Conservation (phyloP, 2,797 vertebrate species). For the Pangasius mekongensis region DNA sequence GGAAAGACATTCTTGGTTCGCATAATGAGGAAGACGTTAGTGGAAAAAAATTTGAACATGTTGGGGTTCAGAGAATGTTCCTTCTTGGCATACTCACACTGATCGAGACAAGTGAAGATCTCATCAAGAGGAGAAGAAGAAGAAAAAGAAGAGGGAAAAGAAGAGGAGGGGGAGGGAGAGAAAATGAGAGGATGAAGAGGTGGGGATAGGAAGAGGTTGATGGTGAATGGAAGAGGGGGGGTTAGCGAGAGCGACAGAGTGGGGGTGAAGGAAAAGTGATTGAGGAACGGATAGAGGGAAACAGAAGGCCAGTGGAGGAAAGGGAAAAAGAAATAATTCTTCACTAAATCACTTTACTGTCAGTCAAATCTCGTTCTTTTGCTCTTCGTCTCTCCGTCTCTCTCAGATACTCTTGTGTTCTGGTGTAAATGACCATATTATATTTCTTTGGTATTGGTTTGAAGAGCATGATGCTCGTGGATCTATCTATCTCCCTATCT, state of each 20-base stretch:
- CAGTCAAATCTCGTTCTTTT: background rate
- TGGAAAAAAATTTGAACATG: background rate
- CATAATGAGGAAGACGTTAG: background rate
- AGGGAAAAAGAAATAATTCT: background rate
- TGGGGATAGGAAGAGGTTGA: conserved; percentile 11
- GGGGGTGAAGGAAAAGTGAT: background rate
- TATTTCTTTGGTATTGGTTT: background rate
- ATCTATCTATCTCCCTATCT: background rate
- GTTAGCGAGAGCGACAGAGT: background rate
- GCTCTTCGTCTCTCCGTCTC: background rate
- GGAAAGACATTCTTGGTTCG: background rate
- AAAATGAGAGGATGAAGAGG: conserved; percentile 20
- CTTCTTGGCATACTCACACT: background rate
- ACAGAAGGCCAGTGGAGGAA: conserved; percentile 13
- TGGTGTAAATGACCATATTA: background rate
- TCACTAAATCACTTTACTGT: background rate
- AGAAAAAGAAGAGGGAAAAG: background rate
- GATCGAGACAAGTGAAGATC: conserved; percentile 12
- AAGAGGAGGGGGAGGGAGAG: background rate
- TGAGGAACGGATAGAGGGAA: background rate
- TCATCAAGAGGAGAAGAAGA: background rate
- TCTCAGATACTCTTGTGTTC: background rate
- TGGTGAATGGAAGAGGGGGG: background rate
- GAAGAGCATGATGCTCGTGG: background rate
- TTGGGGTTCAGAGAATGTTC: background rate